Conservation (phyloP, 2,888 invertebrate genomes). For the Apocheima hispidaria region DNA sequence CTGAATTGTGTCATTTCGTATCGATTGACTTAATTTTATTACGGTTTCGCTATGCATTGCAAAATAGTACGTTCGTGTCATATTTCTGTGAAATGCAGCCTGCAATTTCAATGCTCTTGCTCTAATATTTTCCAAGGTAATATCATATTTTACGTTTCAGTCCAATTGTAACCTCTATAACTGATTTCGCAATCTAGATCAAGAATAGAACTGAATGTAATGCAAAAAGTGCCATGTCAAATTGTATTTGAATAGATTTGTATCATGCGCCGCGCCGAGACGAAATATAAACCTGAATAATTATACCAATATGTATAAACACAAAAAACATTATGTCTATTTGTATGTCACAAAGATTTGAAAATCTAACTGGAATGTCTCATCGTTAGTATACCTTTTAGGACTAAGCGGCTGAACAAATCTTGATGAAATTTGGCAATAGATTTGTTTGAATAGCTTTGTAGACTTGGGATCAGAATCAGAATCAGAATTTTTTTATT, state of each 20-base stretch:
- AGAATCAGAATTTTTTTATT: no score
- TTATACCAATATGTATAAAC: not conserved
- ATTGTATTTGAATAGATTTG: constrained; percentile 39
- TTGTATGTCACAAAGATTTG: no score
- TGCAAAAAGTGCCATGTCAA: constrained; percentile 44
- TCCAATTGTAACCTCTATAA: constrained; percentile 47
- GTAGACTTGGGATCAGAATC: no score
- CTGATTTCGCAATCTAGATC: constrained; percentile 53
- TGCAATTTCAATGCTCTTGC: constrained; percentile 10
- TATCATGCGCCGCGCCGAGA: constrained; percentile 33
- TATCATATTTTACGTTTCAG: constrained; percentile 31
- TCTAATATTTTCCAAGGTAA: constrained; percentile 33
- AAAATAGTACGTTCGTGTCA: constrained; percentile 7
- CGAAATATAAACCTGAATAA: constrained; percentile 18
- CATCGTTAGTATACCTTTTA: no score
- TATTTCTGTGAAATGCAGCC: constrained; percentile 20
- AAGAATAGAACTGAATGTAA: constrained; percentile 38
- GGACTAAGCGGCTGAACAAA: not conserved
- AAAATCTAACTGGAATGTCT: no score
- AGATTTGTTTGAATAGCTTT: no score
- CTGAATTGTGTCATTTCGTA: constrained; percentile 20
- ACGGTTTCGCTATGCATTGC: constrained; percentile 14
- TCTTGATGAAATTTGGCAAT: not conserved
- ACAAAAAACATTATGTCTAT: not conserved
- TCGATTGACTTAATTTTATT: constrained; percentile 17